Evolutionary conservation across 1,140 invertebrate species (phyloP).

Genomic region (Leptinotarsa undecemlineata): DNA sequence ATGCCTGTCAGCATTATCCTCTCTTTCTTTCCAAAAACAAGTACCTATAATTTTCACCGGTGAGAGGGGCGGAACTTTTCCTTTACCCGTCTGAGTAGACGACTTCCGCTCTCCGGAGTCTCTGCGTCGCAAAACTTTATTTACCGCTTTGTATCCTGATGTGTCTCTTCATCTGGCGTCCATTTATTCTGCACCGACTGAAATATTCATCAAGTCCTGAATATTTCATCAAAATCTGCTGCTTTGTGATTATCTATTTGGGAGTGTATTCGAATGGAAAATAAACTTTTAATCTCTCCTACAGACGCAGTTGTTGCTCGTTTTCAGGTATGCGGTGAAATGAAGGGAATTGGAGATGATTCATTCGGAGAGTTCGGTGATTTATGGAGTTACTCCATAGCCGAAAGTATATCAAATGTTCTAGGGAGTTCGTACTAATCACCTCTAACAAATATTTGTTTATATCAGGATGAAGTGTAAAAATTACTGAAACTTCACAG

Average conservation of each 20-base stretch:
- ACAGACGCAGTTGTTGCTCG: constrained; percentile 28
- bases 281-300: constrained; percentile 30
- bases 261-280: neutral
- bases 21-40: neutral
- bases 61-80: neutral
- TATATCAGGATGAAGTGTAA: too few relatives aligned
- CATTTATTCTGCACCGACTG: neutral
- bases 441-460: too few relatives aligned
- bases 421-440: too few relatives aligned
- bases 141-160: constrained; percentile 45
- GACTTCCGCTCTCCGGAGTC: constrained; percentile 48
- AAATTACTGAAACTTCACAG: too few relatives aligned
- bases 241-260: constrained; percentile 7
- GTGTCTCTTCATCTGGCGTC: neutral
- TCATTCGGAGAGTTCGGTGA: too few relatives aligned
- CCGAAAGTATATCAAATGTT: too few relatives aligned
- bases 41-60: neutral
- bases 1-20: neutral
- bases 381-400: too few relatives aligned
- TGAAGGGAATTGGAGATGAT: too few relatives aligned
- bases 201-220: constrained; percentile 35
- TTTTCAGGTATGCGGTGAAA: too few relatives aligned
- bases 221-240: constrained; percentile 36
- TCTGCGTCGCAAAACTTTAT: constrained; percentile 47
- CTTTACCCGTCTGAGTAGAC: constrained; percentile 36